Conservation (phyloP, 2,888 invertebrate genomes). For the Ceramica pisi region DNA sequence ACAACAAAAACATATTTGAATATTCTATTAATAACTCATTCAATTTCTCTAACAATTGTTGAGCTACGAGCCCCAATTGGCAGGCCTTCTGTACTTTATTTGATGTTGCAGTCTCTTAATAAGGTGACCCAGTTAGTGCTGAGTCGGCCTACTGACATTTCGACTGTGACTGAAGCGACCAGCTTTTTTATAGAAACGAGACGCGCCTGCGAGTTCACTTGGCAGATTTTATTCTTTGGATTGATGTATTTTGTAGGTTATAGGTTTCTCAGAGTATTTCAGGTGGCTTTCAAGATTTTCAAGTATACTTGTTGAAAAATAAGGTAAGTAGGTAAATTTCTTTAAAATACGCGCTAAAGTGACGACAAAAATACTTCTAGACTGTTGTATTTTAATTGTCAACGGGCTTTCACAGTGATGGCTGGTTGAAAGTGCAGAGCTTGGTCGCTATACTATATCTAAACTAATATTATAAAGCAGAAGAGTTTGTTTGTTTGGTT, state of each 20-base stretch:
- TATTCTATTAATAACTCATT: not conserved
- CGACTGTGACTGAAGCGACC: constrained; percentile 61
- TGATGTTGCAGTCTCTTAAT: constrained; percentile 67
- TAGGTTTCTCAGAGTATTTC: not conserved
- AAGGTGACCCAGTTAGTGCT: constrained; percentile 76
- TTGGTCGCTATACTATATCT: too few relatives aligned
- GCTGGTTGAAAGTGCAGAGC: too few relatives aligned
- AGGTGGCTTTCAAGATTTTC: not conserved
- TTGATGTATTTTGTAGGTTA: constrained; percentile 2
- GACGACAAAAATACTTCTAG: too few relatives aligned
- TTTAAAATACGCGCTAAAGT: too few relatives aligned
- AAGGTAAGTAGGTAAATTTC: too few relatives aligned
- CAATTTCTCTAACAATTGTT: not conserved
- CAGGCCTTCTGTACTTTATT: constrained; percentile 44
- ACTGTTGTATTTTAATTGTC: too few relatives aligned
- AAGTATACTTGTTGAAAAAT: too few relatives aligned
- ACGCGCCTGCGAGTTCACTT: not conserved
- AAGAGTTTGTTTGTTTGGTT: too few relatives aligned
- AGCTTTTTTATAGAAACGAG: constrained; percentile 39
- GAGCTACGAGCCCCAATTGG: constrained; percentile 3
- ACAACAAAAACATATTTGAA: not conserved
- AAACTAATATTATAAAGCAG: too few relatives aligned
- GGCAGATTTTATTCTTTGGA: constrained; percentile 8
- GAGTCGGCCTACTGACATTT: constrained; percentile 74
- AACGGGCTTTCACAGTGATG: too few relatives aligned